These are phyloP conservation scores for Drosophila hydei DNA, from an alignment of 1,140 invertebrate genomes.

Conservation along the genomic window DNA sequence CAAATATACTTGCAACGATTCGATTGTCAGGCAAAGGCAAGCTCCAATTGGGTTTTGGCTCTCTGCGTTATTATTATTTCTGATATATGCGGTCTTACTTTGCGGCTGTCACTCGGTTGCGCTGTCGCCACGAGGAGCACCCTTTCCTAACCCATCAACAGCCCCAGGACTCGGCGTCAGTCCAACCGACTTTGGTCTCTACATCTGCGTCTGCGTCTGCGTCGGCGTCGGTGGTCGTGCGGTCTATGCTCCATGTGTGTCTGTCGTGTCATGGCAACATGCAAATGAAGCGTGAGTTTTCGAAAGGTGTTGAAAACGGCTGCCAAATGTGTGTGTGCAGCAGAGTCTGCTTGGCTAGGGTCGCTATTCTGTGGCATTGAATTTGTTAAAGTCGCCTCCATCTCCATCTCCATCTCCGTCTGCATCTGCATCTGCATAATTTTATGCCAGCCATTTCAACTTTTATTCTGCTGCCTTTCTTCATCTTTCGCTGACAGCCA, in stretches of 20 bases:
- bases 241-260: conserved; percentile 52
- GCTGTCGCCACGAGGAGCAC: conserved; percentile 21
- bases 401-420: conserved; percentile 72
- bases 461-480: conserved; percentile 50
- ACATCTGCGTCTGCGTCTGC: not conserved
- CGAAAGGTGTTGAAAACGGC: conserved; percentile 74
- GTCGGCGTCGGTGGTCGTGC: conserved; percentile 41
- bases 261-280: conserved; percentile 68
- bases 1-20: conserved; percentile 79
- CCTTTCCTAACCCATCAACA: not conserved
- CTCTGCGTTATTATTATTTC: conserved; percentile 75
- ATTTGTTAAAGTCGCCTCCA: conserved; percentile 25
- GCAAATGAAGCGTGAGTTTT: conserved; percentile 78
- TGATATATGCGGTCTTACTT: conserved; percentile 81
- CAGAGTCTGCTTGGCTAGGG: not conserved
- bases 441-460: conserved; percentile 71
- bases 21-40: conserved; percentile 60
- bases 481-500: conserved; percentile 70
- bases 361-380: conserved; percentile 53
- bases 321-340: conserved; percentile 38
- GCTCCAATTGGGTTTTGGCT: conserved; percentile 58
- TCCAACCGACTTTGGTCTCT: not conserved
- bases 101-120: conserved; percentile 72
- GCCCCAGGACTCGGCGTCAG: conserved; percentile 9
- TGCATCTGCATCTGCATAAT: conserved; percentile 75